phyloP scores from a whole-genome alignment of 2,797 vertebrate species.

The Liparis tanakae region DNA sequence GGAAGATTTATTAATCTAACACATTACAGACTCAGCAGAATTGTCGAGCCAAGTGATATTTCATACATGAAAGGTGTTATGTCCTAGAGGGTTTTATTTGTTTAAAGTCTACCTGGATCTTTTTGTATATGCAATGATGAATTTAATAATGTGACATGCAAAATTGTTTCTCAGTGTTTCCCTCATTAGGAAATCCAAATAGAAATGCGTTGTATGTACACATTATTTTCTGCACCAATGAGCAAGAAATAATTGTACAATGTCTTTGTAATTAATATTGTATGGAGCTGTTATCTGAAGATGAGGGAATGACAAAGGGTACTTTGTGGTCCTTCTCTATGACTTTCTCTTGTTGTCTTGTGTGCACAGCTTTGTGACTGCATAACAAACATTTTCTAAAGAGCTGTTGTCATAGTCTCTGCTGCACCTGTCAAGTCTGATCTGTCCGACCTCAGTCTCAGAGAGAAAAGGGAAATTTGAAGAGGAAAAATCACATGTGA shows the following conservation, averaged over 20 bases:
- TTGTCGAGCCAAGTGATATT: not conserved
- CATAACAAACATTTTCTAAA: slow-evolving; percentile 41
- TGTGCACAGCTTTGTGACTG: slow-evolving; percentile 23
- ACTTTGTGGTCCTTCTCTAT: slow-evolving; percentile 15
- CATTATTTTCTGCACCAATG: slow-evolving; percentile 19
- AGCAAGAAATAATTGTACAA: slow-evolving; percentile 1
- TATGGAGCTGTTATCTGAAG: not conserved
- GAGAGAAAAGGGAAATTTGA: slow-evolving; percentile 9
- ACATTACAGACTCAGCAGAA: not conserved
- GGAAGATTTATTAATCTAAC: not conserved
- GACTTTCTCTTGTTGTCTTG: slow-evolving; percentile 6
- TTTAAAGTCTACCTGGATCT: not conserved
- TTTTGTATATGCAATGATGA: not conserved
- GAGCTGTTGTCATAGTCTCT: slow-evolving; percentile 36
- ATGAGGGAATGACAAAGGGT: slow-evolving; percentile 2
- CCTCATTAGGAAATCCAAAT: not conserved
- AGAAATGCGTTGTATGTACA: not conserved
- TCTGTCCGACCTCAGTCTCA: slow-evolving; percentile 38
- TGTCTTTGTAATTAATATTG: not conserved
- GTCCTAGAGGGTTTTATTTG: not conserved
- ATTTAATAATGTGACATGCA: not conserved
- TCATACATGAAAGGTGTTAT: not conserved
- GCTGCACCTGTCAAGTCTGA: slow-evolving; percentile 22
- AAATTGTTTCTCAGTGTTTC: slow-evolving; percentile 4
- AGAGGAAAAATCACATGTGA: slow-evolving; percentile 11